Evolutionary conservation across 2,888 invertebrate genomes (phyloP).

Genomic region (Scrobipalpa costella): DNA sequence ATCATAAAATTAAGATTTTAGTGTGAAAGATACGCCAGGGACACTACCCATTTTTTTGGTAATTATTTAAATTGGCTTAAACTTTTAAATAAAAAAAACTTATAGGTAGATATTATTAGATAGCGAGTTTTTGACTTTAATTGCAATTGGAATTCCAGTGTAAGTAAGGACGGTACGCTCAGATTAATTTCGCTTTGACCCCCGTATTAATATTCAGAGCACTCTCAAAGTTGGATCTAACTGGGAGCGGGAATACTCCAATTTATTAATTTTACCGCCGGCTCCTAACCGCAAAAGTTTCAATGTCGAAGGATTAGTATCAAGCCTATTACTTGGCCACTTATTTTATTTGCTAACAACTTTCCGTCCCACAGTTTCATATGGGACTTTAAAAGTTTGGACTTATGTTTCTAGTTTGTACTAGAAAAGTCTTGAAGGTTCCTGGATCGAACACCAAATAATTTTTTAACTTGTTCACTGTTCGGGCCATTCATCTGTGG

Average conservation of each 20-base stretch:
- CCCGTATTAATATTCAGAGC: constrained; percentile 78
- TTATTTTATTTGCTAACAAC: background rate
- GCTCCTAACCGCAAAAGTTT: constrained; percentile 51
- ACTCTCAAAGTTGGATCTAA: constrained; percentile 74
- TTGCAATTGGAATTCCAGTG: constrained; percentile 51
- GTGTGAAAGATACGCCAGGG: no score
- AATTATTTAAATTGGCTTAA: no score
- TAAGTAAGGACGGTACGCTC: constrained; percentile 67
- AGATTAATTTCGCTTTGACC: constrained; percentile 75
- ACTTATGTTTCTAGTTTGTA: no score
- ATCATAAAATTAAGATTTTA: no score
- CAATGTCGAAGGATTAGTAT: constrained; percentile 43
- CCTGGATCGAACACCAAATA: no score
- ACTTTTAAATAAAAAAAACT: no score
- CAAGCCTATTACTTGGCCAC: constrained; percentile 43
- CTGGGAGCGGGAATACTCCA: constrained; percentile 69
- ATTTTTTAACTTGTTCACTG: no score
- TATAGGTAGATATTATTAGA: no score
- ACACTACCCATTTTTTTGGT: no score
- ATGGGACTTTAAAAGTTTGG: background rate
- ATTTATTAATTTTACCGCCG: constrained; percentile 69
- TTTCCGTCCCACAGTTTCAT: background rate
- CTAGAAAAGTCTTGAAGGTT: no score
- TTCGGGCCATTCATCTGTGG: no score
- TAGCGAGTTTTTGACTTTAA: background rate